These are phyloP conservation scores for Homalodisca vitripennis DNA, from an alignment of 1,140 invertebrate species.

Conservation along the genomic window DNA sequence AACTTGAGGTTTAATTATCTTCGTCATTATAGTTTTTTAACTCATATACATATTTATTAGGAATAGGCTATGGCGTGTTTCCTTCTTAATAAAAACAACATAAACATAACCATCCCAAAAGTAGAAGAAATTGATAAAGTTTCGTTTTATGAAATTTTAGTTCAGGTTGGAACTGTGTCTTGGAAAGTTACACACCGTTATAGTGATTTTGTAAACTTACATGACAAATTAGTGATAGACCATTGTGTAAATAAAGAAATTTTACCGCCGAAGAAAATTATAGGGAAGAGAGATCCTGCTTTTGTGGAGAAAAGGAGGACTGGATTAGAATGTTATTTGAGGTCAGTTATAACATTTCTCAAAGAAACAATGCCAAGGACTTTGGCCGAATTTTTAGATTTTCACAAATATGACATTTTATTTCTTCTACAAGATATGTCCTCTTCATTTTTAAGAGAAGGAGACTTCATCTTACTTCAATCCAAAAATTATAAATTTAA, in stretches of 20 bases:
- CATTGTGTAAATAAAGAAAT: constrained; percentile 79
- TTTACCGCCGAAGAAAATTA: constrained; percentile 87
- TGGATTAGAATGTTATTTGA: constrained; percentile 78
- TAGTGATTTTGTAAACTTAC: constrained; percentile 84
- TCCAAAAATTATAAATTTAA: constrained; percentile 11
- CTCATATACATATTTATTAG: too few species aligned
- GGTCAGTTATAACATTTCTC: constrained; percentile 70
- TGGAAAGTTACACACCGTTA: constrained; percentile 86
- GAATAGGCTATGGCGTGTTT: constrained; percentile 61
- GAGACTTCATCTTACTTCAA: constrained; percentile 50
- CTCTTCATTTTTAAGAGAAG: constrained; percentile 65
- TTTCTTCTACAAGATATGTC: constrained; percentile 78
- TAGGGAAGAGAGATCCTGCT: constrained; percentile 72
- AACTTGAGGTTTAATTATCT: too few species aligned
- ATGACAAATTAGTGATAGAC: constrained; percentile 75
- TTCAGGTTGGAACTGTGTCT: constrained; percentile 64
- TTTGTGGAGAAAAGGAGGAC: constrained; percentile 83
- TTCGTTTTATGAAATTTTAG: constrained; percentile 67
- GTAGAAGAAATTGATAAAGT: constrained; percentile 55
- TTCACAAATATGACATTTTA: constrained; percentile 80
- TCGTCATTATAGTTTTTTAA: too few species aligned
- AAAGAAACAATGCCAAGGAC: constrained; percentile 70
- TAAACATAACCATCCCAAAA: constrained; percentile 58
- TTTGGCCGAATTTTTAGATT: constrained; percentile 74
- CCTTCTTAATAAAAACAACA: constrained; percentile 56